Base-by-base conservation (phyloP, 2,113 vertebrate genomes). In the Chitala chitala region DNA sequence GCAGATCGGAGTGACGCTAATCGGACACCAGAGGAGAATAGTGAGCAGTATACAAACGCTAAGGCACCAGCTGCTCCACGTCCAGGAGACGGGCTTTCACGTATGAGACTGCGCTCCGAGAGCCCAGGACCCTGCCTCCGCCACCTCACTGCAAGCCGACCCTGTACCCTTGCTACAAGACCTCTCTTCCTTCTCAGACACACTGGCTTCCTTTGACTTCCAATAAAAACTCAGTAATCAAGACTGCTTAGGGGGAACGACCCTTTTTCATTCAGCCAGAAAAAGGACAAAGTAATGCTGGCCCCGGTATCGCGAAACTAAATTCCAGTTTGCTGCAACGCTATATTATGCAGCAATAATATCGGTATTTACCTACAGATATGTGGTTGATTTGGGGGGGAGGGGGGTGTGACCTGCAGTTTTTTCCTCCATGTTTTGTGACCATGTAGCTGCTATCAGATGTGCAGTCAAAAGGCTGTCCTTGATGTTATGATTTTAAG, bases 71-170 rank as follows among this genome's bases (percentile, higher is more conserved):
- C 89, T 96, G 82, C 90, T 95, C 88, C 94, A 98, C 87, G 91
- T 96, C 93, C 95, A 97, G 83, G 95, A 97, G 87, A 97, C 96
- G 86, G 95, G 96, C 86, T 98, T 95, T 90, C 94, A 96, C 84
- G 95, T 97, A 93, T 96, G 93, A 98, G 91, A 90, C 82, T 87
- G 77, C 42, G 29, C 70, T 78, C 69, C 81, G 89, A 82, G 84
- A 84, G 91, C 88, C 84, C 78, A 89, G 88, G 91, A 91, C 90
- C 91, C 91, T 94, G 92, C 92, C 92, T 93, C 92, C 90, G 89
- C 90, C 87, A 75, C 86, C 91, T 89, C 86, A 85, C 87, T 82
- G 82, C 81, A 87, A 78, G 78, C 83, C 86, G 66, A 84, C 84
- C 81, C 85, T 82, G 85, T 83, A 82, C 88, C 80, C 86, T 79